Evolutionary conservation across 2,888 invertebrate genomes (phyloP).

Genomic region (Eucriotettix oculatus): DNA sequence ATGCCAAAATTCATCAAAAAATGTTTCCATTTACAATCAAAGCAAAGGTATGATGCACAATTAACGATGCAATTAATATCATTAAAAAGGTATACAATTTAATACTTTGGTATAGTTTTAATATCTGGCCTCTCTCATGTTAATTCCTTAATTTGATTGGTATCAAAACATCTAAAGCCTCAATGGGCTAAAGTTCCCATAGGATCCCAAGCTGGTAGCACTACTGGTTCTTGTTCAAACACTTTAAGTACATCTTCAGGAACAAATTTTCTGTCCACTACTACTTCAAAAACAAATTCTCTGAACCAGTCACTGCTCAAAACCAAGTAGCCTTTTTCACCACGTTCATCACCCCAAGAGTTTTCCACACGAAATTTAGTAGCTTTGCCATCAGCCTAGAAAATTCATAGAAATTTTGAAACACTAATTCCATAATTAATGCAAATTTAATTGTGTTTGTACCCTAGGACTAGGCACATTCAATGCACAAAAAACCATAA

Average conservation of each 20-base stretch:
- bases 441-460: no score
- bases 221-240: constrained; percentile 54
- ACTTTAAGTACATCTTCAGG: constrained; percentile 57
- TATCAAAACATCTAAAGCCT: neutral
- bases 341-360: constrained; percentile 80
- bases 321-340: constrained; percentile 69
- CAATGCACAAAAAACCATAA: no score
- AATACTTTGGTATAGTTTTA: no score
- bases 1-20: no score
- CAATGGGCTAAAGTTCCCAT: constrained; percentile 63
- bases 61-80: no score
- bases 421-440: no score
- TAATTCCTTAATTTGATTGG: no score
- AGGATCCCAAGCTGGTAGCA: constrained; percentile 85
- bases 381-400: constrained; percentile 42
- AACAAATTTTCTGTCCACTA: constrained; percentile 69
- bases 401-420: constrained; percentile 3
- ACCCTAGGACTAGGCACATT: no score
- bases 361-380: constrained; percentile 77
- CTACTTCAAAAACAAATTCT: constrained; percentile 77
- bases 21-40: no score
- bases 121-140: no score
- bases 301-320: constrained; percentile 78
- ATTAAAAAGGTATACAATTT: no score
- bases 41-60: no score